Evolutionary conservation across 1,140 invertebrate genomes (phyloP).

Genomic region (Popillia japonica): DNA sequence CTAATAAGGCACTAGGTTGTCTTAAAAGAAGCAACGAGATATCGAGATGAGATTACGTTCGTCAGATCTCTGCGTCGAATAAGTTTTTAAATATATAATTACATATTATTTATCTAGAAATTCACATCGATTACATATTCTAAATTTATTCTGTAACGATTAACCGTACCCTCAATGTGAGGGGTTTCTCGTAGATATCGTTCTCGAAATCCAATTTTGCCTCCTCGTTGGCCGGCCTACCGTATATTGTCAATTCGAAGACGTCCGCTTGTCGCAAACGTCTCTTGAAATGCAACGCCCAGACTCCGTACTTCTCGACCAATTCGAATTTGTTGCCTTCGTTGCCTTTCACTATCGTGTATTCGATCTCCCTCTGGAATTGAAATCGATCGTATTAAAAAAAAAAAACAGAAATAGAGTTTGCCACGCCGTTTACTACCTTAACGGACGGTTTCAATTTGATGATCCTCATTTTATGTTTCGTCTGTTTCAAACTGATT

Average conservation of each 20-base stretch:
- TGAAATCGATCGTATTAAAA: conserved; percentile 9
- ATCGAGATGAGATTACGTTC: not conserved
- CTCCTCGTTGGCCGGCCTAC: conserved; percentile 57
- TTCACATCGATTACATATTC: not conserved
- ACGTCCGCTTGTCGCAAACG: conserved; percentile 65
- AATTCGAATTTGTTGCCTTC: conserved; percentile 72
- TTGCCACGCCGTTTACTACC: conserved; percentile 55
- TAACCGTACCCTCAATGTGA: conserved; percentile 64
- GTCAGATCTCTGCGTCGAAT: not conserved
- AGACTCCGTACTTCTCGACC: conserved; percentile 69
- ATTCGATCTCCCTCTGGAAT: conserved; percentile 67
- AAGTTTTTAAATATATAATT: conserved; percentile 16
- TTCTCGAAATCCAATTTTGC: conserved; percentile 51
- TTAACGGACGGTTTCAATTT: conserved; percentile 72
- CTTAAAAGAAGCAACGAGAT: too few relatives aligned
- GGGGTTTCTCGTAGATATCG: conserved; percentile 65
- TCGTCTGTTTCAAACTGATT: conserved; percentile 68
- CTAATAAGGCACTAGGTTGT: not conserved
- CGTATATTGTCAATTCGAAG: conserved; percentile 69
- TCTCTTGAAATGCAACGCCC: conserved; percentile 69
- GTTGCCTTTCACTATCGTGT: conserved; percentile 72
- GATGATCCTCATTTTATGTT: conserved; percentile 69
- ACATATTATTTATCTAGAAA: conserved; percentile 26
- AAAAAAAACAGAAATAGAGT: conserved; percentile 29
- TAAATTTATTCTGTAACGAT: conserved; percentile 60